A percentile compares a stretch with the other conserved stretches of the same genome.
Conservation (phyloP, 1,140 invertebrate species). For the Belonocnema kinseyi region DNA sequence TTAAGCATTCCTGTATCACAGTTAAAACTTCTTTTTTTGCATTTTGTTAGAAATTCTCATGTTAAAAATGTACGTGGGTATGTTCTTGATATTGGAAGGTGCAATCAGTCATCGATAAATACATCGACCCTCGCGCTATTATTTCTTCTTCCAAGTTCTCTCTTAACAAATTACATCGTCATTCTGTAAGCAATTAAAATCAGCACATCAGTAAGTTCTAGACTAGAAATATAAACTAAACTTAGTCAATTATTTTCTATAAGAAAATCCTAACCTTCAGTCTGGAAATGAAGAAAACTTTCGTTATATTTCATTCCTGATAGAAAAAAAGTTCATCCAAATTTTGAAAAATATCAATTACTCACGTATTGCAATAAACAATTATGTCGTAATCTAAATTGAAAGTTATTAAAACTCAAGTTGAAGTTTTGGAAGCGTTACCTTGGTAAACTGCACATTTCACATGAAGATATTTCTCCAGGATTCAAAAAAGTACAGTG, state of each 20-base stretch:
- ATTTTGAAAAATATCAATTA: constrained; percentile 38
- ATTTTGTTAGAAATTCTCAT: constrained; percentile 46
- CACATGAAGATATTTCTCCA: constrained; percentile 84
- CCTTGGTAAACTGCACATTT: constrained; percentile 94
- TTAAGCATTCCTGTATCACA: constrained; percentile 34
- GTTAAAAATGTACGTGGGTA: constrained; percentile 31
- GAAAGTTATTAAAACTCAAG: background rate
- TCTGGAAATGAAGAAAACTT: too few relatives aligned
- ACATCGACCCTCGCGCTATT: constrained; percentile 39
- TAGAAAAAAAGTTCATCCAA: background rate
- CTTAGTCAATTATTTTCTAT: too few relatives aligned
- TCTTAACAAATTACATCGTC: constrained; percentile 48
- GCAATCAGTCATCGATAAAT: constrained; percentile 54
- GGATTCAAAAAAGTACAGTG: constrained; percentile 96
- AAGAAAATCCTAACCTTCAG: too few relatives aligned
- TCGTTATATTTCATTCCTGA: too few relatives aligned
- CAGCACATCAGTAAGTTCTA: background rate
- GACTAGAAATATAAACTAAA: background rate
- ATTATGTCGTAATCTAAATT: background rate
- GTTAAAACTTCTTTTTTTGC: constrained; percentile 38
- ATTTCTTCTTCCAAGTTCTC: constrained; percentile 24
- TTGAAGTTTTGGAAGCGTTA: constrained; percentile 63
- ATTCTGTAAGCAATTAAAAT: constrained; percentile 47
- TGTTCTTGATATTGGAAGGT: constrained; percentile 1
- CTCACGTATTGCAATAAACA: constrained; percentile 31